Conservation (phyloP, 2,888 invertebrate genomes). For the Diplazon laetatorius region DNA sequence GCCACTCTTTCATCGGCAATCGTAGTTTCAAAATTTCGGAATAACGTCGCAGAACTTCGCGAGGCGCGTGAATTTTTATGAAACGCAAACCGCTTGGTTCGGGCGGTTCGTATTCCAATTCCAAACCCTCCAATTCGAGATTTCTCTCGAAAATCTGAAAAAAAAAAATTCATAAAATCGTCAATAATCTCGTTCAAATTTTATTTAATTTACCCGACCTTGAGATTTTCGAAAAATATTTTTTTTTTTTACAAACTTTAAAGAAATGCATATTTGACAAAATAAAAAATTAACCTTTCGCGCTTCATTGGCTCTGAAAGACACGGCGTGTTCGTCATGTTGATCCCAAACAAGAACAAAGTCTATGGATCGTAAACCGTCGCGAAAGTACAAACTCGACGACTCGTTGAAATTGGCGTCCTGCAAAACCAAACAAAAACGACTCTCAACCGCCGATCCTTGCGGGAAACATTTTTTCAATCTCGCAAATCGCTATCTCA, state of each 20-base stretch:
- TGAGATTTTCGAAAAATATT: too few species aligned
- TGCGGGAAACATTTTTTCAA: background rate
- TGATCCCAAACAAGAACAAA: constrained; percentile 91
- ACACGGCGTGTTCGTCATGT: constrained; percentile 83
- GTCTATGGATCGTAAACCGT: constrained; percentile 89
- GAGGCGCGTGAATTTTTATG: constrained; percentile 94
- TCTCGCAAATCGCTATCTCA: constrained; percentile 31
- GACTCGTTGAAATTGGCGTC: constrained; percentile 66
- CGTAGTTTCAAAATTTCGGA: constrained; percentile 95
- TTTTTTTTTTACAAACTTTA: too few species aligned
- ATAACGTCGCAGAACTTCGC: constrained; percentile 92
- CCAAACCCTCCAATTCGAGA: constrained; percentile 88
- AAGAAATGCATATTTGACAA: too few species aligned
- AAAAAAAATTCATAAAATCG: background rate
- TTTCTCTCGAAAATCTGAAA: constrained; percentile 87
- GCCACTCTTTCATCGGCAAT: constrained; percentile 96
- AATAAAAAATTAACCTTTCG: constrained; percentile 70
- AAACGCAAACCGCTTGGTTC: constrained; percentile 89
- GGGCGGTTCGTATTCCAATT: constrained; percentile 88
- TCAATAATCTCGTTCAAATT: too few species aligned
- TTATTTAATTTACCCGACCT: too few species aligned
- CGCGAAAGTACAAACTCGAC: constrained; percentile 86
- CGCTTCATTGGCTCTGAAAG: constrained; percentile 69
- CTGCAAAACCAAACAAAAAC: constrained; percentile 59
- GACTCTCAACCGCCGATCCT: background rate